Evolutionary conservation across 1,140 invertebrate genomes (phyloP), one percentile per base, ranked within the genome.

Genomic region (Euura lappo): DNA sequence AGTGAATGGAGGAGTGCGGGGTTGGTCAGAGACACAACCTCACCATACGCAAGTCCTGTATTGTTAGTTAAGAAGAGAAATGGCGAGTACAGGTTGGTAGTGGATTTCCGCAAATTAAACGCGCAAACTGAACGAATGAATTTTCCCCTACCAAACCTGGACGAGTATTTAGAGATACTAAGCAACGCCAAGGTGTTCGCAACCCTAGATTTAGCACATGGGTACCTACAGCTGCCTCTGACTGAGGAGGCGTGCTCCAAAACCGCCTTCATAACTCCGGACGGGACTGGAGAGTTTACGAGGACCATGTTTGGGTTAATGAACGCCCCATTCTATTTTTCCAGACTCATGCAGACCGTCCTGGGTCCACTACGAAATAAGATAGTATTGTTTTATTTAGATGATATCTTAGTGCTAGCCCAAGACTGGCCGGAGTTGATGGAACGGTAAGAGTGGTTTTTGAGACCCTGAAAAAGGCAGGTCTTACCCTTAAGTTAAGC

Each of bases 191-290:
- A 74, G 6, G 76, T 77, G 64, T 90, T 89, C 71, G 79, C 80
- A 0, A 80, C 83, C 0, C 76, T 91, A 2, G 89, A 91, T 81
- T 78, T 90, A 67, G 89, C 78, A 44, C 89, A 75, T 45, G 83
- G 83, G 0, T 87, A 81, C 70, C 80, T 83, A 11, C 84, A 88
- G 67, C 77, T 88, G 0, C 77, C 77, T 2, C 44, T 87, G 2
- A 71, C 87, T 1, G 75, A 82, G 44, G 75, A 78, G 45, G 76
- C 81, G 2, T 82, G 83, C 74, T 80, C 76, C 43, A 75, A 83
- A 47, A 87, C 85, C 6, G 85, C 80, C 0, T 87, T 87, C 69
- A 80, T 86, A 5, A 88, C 85, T 0, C 82, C 80, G 0, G 83
- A 83, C 69, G 79, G 70, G 1, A 83, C 82, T 60, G 72, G 73